Evolutionary conservation across 2,113 vertebrate species (phyloP).

Genomic region (Gila orcuttii): DNA sequence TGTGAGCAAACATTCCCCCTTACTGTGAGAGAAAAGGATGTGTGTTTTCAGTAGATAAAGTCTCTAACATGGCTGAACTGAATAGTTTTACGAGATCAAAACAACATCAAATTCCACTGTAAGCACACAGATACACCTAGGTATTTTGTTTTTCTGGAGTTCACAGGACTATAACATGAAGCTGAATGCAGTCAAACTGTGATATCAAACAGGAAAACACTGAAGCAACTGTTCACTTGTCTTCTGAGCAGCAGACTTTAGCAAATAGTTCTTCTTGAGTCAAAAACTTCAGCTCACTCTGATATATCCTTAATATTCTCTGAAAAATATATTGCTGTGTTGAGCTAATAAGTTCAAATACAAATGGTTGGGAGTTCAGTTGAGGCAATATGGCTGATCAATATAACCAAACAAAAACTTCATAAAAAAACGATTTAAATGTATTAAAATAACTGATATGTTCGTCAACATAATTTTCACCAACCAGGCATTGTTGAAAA

Average conservation of each 20-base stretch:
- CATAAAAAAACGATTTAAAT: background rate
- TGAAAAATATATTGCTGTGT: background rate
- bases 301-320: background rate
- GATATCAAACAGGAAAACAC: background rate
- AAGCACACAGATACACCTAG: conserved; percentile 12
- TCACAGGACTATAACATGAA: background rate
- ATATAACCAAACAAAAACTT: background rate
- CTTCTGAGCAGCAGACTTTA: background rate
- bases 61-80: background rate
- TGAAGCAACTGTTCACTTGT: background rate
- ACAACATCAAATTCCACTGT: background rate
- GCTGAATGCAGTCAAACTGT: background rate
- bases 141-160: conserved; percentile 1
- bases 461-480: too few relatives aligned
- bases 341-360: background rate
- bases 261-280: background rate
- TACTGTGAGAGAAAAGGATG: conserved; percentile 20
- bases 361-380: too few relatives aligned
- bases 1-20: conserved; percentile 15
- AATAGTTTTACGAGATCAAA: conserved; percentile 2
- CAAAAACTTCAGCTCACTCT: background rate
- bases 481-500: too few relatives aligned
- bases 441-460: background rate
- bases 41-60: conserved; percentile 39
- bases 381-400: background rate